phyloP scores from a whole-genome alignment of 2,888 invertebrate genomes.

The Kuschelorhynchus macadamiae region DNA sequence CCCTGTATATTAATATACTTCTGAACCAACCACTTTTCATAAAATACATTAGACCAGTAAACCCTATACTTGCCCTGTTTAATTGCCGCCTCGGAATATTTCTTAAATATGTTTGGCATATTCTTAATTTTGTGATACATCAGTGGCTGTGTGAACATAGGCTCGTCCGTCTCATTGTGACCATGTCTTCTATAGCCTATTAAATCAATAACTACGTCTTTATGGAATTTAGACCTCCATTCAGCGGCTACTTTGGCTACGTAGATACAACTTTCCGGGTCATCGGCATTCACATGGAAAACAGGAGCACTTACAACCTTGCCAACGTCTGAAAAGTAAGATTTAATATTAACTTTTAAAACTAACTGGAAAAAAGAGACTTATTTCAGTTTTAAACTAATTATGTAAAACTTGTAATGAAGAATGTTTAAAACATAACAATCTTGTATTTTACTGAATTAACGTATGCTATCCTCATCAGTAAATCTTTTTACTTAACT shows the following conservation, averaged over 20 bases:
- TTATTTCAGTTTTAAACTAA: no score
- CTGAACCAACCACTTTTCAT: no score
- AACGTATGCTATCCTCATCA: no score
- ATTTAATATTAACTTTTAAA: no score
- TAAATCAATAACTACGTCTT: constrained; percentile 93
- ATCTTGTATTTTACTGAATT: no score
- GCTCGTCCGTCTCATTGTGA: constrained; percentile 97
- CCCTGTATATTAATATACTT: no score
- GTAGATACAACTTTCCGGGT: constrained; percentile 91
- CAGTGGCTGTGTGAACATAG: constrained; percentile 96
- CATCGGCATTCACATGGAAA: constrained; percentile 94
- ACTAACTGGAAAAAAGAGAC: no score
- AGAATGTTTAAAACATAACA: no score
- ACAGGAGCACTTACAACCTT: constrained; percentile 93
- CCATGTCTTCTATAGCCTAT: constrained; percentile 94
- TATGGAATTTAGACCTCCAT: constrained; percentile 93
- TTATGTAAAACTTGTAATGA: no score
- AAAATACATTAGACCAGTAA: no score
- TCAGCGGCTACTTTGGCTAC: constrained; percentile 92
- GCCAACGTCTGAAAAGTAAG: constrained; percentile 79
- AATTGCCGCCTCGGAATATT: constrained; percentile 86
- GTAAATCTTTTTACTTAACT: no score
- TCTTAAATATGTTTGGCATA: constrained; percentile 82
- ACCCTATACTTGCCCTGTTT: constrained; percentile 73
- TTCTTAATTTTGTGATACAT: constrained; percentile 94